Base-by-base conservation (phyloP, 2,797 vertebrate species). In the Petrocephalus sullivani region DNA sequence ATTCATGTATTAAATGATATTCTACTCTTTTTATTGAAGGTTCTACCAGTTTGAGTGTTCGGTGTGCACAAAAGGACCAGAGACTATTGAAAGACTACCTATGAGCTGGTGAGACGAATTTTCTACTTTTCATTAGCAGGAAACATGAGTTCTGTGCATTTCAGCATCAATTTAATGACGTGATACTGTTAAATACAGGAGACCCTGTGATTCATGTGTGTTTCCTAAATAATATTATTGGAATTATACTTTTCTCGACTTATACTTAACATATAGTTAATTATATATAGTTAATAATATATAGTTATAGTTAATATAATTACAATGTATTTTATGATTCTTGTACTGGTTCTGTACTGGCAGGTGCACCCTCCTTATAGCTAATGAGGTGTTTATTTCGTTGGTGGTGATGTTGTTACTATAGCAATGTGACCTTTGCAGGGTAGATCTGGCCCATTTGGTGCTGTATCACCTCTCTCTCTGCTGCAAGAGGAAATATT, bases 401-500 rank as follows among this genome's bases (percentile, higher is more conserved):
- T 3, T 83, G 49, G 46, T 53, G 60, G 71, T 12, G 16, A 37
- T 49, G 85, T 41, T 14, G 49, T 71, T 75, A 75, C 83, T 88
- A 85, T 60, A 75, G 60, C 61, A 57, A 23, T 57, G 51, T 88
- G 83, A 75, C 61, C 19, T 86, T 88, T 88, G 88, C 94, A 98
- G 97, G 97, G 97, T 98, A 94, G 97, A 98, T 60, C 94, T 98
- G 94, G 97, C 97, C 90, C 97, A 98, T 92, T 95, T 98, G 89
- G 96, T 98, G 78, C 96, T 98, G 83, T 98, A 98, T 93, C 97
- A 98, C 91, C 97, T 98, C 92, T 97, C 97, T n/a, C 95, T 98
- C 91, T 98, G 97, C 94, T 98, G 97, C 94, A 98, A 97, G 95
- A 98, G 97, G 94, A 98, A 98, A 87, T 98, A 98, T 93, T 98